Evolutionary conservation across 2,888 invertebrate species (phyloP).

Genomic region (Toxonevra muliebris): DNA sequence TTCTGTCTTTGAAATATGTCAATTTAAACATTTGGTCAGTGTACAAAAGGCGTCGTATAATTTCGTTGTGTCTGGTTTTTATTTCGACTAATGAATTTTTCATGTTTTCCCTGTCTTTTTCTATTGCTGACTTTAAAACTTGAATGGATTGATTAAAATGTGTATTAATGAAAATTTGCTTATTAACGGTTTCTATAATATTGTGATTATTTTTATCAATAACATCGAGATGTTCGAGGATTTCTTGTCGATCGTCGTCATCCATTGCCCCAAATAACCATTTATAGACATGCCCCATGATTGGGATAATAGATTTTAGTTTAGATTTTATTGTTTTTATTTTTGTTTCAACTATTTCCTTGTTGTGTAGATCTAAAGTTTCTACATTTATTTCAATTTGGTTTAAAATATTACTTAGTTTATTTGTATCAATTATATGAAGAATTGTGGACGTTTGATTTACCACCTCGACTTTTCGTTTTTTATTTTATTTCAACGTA

Average conservation of each 20-base stretch:
- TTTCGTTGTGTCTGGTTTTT: conserved; percentile 23
- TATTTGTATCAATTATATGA: too few species aligned
- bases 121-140: conserved; percentile 21
- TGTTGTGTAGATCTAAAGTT: too few species aligned
- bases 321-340: conserved; percentile 22
- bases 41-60: conserved; percentile 13
- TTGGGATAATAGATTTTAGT: conserved; percentile 24
- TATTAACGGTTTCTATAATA: conserved; percentile 25
- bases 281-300: too few species aligned
- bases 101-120: conserved; percentile 23
- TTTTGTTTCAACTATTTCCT: conserved; percentile 21
- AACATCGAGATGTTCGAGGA: conserved; percentile 6
- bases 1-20: conserved; percentile 16
- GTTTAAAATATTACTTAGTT: too few species aligned
- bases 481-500: background rate
- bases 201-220: conserved; percentile 23
- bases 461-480: conserved; percentile 16
- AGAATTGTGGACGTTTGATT: conserved; percentile 21
- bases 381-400: too few species aligned
- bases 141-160: too few species aligned
- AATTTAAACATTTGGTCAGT: conserved; percentile 21
- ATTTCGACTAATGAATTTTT: conserved; percentile 7
- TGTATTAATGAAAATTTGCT: conserved; percentile 29
- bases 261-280: too few species aligned
- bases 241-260: too few species aligned